Conservation (phyloP, 2,888 invertebrate genomes). For the Drosophila ustulata region DNA sequence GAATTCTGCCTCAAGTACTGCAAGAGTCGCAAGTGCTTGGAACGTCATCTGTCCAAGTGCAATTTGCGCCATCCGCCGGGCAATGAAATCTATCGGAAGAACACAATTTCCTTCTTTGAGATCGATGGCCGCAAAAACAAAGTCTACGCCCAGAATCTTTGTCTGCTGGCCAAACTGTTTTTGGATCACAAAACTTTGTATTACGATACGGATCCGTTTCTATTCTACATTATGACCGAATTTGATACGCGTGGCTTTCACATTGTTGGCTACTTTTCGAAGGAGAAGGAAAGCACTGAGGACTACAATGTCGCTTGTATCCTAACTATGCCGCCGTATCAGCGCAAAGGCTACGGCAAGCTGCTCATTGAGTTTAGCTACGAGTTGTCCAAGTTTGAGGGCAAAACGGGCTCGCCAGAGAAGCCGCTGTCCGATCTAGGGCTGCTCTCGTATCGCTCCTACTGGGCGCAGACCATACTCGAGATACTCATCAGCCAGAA, state of each 20-base stretch:
- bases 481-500: slow-evolving; percentile 96
- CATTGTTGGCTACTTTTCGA: slow-evolving; percentile 99
- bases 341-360: slow-evolving; percentile 99
- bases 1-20: slow-evolving; percentile 99
- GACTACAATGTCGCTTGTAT: slow-evolving; percentile 99
- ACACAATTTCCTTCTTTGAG: slow-evolving; percentile 98
- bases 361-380: slow-evolving; percentile 99
- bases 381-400: slow-evolving; percentile 98
- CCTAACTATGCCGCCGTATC: slow-evolving; percentile 98
- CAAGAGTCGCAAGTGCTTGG: slow-evolving; percentile 97
- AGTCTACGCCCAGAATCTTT: slow-evolving; percentile 98
- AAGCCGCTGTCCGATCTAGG: slow-evolving; percentile 99
- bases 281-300: slow-evolving; percentile 99
- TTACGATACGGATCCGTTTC: slow-evolving; percentile 99
- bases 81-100: slow-evolving; percentile 98
- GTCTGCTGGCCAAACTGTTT: slow-evolving; percentile 97
- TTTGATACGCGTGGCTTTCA: slow-evolving; percentile 97
- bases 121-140: slow-evolving; percentile 99
- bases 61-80: slow-evolving; percentile 94
- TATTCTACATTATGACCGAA: slow-evolving; percentile 95
- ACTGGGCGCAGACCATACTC: slow-evolving; percentile 99
- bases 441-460: slow-evolving; percentile 97
- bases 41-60: slow-evolving; percentile 95
- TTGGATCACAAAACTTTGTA: slow-evolving; percentile 99
- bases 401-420: slow-evolving; percentile 98